These are phyloP conservation scores for Regulus satrapa DNA, from an alignment of 2,113 vertebrate species.

Conservation along the genomic window DNA sequence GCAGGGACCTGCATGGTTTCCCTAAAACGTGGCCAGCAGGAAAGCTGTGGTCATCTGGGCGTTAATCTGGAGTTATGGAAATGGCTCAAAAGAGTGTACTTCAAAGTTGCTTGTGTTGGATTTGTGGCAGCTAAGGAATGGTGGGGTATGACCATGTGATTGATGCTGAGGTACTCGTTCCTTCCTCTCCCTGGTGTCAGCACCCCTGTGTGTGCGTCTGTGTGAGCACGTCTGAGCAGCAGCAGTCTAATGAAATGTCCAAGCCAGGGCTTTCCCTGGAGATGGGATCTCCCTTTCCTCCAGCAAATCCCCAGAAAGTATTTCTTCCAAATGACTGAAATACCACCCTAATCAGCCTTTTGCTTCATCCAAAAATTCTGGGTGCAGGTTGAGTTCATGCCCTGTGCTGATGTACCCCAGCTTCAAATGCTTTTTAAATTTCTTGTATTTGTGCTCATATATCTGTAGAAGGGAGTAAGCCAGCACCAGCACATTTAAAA, in stretches of 20 bases:
- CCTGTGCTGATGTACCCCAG: neutral
- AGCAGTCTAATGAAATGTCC: neutral
- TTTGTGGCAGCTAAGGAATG: no score
- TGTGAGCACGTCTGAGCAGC: neutral
- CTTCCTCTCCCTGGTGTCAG: no score
- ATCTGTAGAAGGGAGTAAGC: neutral
- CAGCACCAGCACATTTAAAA: neutral
- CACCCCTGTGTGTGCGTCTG: neutral
- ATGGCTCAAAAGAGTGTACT: fast-evolving
- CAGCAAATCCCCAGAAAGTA: neutral
- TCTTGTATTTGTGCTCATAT: neutral
- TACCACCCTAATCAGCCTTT: neutral
- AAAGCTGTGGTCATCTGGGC: fast-evolving
- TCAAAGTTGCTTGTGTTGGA: no score
- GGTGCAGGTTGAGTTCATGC: neutral
- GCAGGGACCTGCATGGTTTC: neutral
- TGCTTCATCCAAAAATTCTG: neutral
- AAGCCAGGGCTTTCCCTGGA: no score
- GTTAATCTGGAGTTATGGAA: no score
- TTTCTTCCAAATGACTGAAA: neutral
- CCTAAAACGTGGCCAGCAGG: fast-evolving
- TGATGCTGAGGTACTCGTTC: fast-evolving
- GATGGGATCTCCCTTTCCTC: neutral
- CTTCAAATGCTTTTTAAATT: neutral
- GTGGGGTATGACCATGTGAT: neutral